Evolutionary conservation across 2,797 vertebrate genomes (phyloP), one percentile per base, ranked within the genome.

Genomic region (Lindbergichthys nudifrons): DNA sequence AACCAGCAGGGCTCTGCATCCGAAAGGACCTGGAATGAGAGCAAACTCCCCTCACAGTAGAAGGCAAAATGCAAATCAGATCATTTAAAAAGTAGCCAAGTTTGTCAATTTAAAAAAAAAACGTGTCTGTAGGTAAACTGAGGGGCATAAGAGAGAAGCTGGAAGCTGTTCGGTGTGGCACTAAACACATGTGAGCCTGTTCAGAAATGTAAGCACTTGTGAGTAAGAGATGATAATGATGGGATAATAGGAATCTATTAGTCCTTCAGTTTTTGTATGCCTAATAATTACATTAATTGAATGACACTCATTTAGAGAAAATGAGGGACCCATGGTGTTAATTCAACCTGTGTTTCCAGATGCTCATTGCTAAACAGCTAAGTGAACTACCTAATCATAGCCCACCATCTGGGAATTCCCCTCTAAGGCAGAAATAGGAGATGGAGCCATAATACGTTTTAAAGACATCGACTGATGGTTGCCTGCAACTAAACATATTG

Each of bases 231-330:
- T 73, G 84, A 92, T 94, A 92, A 95, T 91, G 89, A 90, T 30
- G 62, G 74, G 73, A 87, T 94, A 93, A 94, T 92, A 91, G 80
- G 86, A 91, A 91, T 93, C 88, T 92, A 93, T 94, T 94, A 93
- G 90, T 89, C 88, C 83, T 88, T 91, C 70, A 62, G 83, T 92
- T 94, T 91, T 92, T 90, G 86, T 86, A 92, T 77, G 88, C 86
- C 88, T 94, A 93, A 94, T 94, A 94, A 95, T 93, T 92, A 92
- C 84, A 93, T 91, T 93, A 94, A 95, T 94, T 93, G 89, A 94
- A 95, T 93, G 92, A 92, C 85, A 87, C 90, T 94, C 92, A 94
- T 95, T 94, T 91, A 86, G 83, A 88, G 90, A 90, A 91, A 94
- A 91, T 84, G 89, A 91, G 89, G 84, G 88, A 93, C 79, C 91